Evolutionary conservation across 1,140 invertebrate genomes (phyloP), one percentile per base, ranked within the genome.

Genomic region (Lysiphlebus fabarum): DNA sequence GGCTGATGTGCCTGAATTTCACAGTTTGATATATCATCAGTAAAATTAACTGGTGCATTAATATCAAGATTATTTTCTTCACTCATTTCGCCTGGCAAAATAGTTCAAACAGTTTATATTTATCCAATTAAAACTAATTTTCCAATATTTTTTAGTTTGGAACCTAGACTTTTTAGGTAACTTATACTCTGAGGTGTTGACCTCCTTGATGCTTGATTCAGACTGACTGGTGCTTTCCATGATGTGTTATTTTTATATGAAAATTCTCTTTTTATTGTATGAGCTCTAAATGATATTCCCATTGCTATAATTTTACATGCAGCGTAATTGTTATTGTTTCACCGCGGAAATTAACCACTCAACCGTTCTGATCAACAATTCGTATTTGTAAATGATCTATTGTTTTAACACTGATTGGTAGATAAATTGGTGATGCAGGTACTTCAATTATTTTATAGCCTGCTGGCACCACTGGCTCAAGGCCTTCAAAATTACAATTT

Each of bases 1-100:
- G 44, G 47, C 26, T 50, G 45, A 49, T 57, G 56, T 2, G 38
- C 37, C 67, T 76, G 70, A 48, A 64, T 62, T 59, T 78, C 70
- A 59, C 62, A 68, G 54, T 73, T 70, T 14, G 65, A 58, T 10
- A 75, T 67, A 7, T 63, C 63, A 47, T 73, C 65, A 62, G n/a
- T n/a, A n/a, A n/a, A n/a, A n/a, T n/a, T n/a, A n/a, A n/a, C n/a
- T n/a, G n/a, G n/a, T n/a, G n/a, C n/a, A n/a, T n/a, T n/a, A n/a
- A n/a, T n/a, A n/a, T n/a, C n/a, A n/a, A n/a, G n/a, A n/a, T n/a
- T n/a, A n/a, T n/a, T n/a, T n/a, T n/a, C n/a, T n/a, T n/a, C n/a
- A n/a, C n/a, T n/a, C n/a, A n/a, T n/a, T n/a, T n/a, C n/a, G n/a
- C n/a, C n/a, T n/a, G n/a, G n/a, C n/a, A n/a, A n/a, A n/a, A n/a